Evolutionary conservation across 2,797 vertebrate species (phyloP), one percentile per base, ranked within the genome.

Genomic region (Tinamus major): DNA sequence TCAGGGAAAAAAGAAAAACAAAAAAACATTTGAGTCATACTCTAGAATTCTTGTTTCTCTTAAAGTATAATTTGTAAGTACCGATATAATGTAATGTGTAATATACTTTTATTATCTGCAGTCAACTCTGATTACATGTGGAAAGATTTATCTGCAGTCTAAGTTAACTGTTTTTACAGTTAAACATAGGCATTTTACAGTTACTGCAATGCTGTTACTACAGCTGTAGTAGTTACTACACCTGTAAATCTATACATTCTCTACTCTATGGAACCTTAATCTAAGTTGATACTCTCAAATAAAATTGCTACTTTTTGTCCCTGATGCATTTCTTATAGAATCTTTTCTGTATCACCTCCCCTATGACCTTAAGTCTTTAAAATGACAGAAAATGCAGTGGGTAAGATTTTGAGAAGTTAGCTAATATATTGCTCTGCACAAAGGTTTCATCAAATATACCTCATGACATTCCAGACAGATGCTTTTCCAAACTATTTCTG

Each of bases 341-440:
- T 21, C 11, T 84, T 51, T 81, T 44, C 27, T 0, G 0, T 12
- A 23, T 4, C 6, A 5, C 2, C 4, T 81, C 26, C 23, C 13
- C 39, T 63, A 29, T 56, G 17, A 55, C 26, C 17, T 62, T 88
- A 62, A 76, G 59, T 4, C 49, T 92, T 84, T 67, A 48, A 5
- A 65, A 14, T 49, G 14, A 64, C 4, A 75, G 3, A 31, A 17
- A 79, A 42, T 42, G 0, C 5, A 64, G 24, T n/a, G 20, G 48
- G 20, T 26, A 55, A 74, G 20, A 51, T 29, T 65, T 2, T 3
- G 6, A 61, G 10, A 79, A 78, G 65, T 12, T 0, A 93, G 37
- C 6, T 23, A 27, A 6, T 27, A 35, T 3, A 61, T 7, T 15
- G 20, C 6, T 86, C 39, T 81, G 20, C n/a, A 6, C 2, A 9